phyloP scores from a whole-genome alignment of 2,113 vertebrate genomes.

The Phalacrocorax brasilianus region DNA sequence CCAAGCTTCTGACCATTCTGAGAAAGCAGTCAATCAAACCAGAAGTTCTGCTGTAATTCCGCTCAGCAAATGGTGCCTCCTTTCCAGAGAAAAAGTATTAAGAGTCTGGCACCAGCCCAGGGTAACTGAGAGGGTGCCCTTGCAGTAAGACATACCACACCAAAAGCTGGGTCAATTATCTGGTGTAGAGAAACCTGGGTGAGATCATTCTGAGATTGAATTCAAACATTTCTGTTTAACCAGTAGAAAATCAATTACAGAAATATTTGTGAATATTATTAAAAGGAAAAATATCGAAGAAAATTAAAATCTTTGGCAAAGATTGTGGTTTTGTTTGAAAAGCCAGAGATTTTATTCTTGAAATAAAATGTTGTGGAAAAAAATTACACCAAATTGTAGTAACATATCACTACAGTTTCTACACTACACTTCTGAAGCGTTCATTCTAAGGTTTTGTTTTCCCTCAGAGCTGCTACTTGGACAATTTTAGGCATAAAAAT shows the following conservation, averaged over 20 bases:
- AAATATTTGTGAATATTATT: slow-evolving; percentile 30
- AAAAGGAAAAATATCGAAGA: slow-evolving; percentile 36
- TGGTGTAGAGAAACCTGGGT: not conserved
- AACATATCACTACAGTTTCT: not conserved
- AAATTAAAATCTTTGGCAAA: slow-evolving; percentile 38
- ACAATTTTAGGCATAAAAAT: not conserved
- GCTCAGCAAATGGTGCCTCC: not conserved
- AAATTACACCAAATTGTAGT: not conserved
- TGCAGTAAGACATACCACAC: not conserved
- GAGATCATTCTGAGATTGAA: not conserved
- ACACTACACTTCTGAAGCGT: not conserved
- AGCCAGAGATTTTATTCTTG: not conserved
- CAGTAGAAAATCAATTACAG: slow-evolving; percentile 10
- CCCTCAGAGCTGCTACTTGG: not conserved
- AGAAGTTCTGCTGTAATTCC: not conserved
- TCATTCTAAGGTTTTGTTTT: not conserved
- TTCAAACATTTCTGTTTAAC: not conserved
- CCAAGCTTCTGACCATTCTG: not conserved
- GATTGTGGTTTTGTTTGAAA: slow-evolving; percentile 43
- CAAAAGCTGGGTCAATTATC: not conserved
- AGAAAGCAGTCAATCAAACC: not conserved
- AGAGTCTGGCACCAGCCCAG: not conserved
- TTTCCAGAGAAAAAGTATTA: not conserved
- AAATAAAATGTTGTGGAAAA: not conserved
- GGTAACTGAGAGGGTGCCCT: not conserved